Evolutionary conservation across 1,140 invertebrate species (phyloP).

Genomic region (Ostrea edulis): DNA sequence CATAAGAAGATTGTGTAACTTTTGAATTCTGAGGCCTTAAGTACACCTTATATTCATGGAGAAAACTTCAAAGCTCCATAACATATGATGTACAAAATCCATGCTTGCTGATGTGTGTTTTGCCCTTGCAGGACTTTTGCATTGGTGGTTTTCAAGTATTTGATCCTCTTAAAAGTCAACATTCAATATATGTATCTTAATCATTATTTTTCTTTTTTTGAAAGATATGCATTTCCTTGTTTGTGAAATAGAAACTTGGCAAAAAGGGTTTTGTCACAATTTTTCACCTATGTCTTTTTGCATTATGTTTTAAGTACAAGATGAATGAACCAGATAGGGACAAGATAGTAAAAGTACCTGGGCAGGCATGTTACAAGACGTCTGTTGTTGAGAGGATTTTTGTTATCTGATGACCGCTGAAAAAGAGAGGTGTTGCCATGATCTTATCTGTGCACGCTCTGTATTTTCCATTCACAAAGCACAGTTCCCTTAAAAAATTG

Average conservation of each 20-base stretch:
- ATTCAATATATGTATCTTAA: background rate
- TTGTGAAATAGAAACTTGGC: too few relatives aligned
- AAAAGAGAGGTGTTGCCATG: background rate
- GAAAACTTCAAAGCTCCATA: background rate
- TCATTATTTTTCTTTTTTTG: background rate
- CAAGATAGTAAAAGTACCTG: slow-evolving; percentile 31
- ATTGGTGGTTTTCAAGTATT: background rate
- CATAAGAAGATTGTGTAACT: background rate
- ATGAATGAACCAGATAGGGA: background rate
- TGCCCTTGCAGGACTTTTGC: background rate
- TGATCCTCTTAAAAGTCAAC: slow-evolving; percentile 11
- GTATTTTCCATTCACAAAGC: slow-evolving; percentile 9
- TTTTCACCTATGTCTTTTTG: background rate
- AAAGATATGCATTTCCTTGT: background rate
- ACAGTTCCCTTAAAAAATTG: background rate
- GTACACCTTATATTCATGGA: background rate
- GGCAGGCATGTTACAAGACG: slow-evolving; percentile 33
- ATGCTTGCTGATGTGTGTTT: background rate
- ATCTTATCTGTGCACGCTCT: slow-evolving; percentile 10
- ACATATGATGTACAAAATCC: background rate
- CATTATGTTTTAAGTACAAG: background rate
- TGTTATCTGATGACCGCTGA: slow-evolving; percentile 28
- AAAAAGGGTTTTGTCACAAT: too few relatives aligned
- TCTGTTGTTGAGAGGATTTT: slow-evolving; percentile 26
- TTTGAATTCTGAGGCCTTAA: background rate